Evolutionary conservation across 1,140 invertebrate species (phyloP).

Genomic region (Mizuhopecten yessoensis): DNA sequence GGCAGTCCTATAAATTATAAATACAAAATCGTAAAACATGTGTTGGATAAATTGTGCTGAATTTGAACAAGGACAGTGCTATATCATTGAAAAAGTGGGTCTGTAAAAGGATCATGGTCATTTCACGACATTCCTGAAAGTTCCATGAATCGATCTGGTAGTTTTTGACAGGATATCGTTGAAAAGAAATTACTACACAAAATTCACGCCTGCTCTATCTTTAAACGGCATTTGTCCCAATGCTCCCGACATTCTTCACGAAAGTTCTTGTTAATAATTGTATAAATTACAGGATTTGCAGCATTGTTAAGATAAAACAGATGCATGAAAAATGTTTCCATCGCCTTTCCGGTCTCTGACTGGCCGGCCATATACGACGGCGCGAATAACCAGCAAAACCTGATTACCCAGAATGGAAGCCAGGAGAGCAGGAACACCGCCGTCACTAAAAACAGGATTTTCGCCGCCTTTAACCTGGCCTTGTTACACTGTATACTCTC

Average conservation of each 20-base stretch:
- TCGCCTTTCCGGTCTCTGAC: constrained; percentile 29
- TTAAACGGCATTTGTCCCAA: constrained; percentile 10
- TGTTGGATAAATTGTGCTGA: too few species aligned
- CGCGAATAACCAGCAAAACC: constrained; percentile 41
- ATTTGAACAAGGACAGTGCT: too few species aligned
- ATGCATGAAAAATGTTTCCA: constrained; percentile 54
- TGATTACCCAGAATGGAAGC: constrained; percentile 61
- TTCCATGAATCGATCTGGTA: too few species aligned
- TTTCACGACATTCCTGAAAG: too few species aligned
- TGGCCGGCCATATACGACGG: constrained; percentile 12
- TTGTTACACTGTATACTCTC: not conserved
- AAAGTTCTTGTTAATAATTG: constrained; percentile 61
- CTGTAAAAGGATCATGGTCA: too few species aligned
- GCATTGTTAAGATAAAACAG: constrained; percentile 63
- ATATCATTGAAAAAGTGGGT: too few species aligned
- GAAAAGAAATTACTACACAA: too few species aligned
- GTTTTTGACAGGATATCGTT: too few species aligned
- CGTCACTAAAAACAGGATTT: constrained; percentile 59
- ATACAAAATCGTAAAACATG: too few species aligned
- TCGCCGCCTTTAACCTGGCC: constrained; percentile 56
- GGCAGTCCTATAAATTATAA: too few species aligned
- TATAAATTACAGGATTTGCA: constrained; percentile 62
- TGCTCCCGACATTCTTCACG: constrained; percentile 44
- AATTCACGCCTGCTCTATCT: not conserved
- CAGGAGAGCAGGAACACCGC: constrained; percentile 60